A percentile compares a stretch with the other conserved stretches of the same genome.
phyloP scores from a whole-genome alignment of 2,888 invertebrate genomes.

The Diarsia mendica region DNA sequence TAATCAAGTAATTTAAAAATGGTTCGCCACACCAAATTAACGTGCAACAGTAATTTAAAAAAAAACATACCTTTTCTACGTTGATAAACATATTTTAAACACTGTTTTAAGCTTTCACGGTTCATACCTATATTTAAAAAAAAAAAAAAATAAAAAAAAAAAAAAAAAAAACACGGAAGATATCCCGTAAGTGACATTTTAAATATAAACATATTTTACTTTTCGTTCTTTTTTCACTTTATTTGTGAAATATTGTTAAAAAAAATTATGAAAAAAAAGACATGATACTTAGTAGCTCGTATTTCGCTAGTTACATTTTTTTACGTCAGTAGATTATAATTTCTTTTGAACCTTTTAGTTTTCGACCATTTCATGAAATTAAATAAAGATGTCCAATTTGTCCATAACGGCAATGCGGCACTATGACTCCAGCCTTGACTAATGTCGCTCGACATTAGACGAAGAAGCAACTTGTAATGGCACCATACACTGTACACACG shows the following conservation, averaged over 20 bases:
- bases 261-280: neutral
- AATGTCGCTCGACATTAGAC: slow-evolving; percentile 17
- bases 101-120: too few species aligned
- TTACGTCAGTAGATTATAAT: neutral
- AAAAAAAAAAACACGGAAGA: too few species aligned
- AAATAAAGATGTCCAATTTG: too few species aligned
- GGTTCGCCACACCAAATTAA: neutral
- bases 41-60: neutral
- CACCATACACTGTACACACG: neutral
- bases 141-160: too few species aligned
- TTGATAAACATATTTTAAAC: neutral
- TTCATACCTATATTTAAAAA: too few species aligned
- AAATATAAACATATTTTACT: too few species aligned
- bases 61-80: neutral
- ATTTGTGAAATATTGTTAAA: neutral
- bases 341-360: neutral
- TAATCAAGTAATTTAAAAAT: neutral
- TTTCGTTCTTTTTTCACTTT: neutral
- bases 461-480: slow-evolving; percentile 21
- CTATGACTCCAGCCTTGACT: neutral
- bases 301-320: neutral
- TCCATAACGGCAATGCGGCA: neutral
- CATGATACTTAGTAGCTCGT: neutral
- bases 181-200: too few species aligned
- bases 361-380: too few species aligned